Base-by-base conservation (phyloP, 2,888 invertebrate genomes). In the Schizaphis graminum region DNA sequence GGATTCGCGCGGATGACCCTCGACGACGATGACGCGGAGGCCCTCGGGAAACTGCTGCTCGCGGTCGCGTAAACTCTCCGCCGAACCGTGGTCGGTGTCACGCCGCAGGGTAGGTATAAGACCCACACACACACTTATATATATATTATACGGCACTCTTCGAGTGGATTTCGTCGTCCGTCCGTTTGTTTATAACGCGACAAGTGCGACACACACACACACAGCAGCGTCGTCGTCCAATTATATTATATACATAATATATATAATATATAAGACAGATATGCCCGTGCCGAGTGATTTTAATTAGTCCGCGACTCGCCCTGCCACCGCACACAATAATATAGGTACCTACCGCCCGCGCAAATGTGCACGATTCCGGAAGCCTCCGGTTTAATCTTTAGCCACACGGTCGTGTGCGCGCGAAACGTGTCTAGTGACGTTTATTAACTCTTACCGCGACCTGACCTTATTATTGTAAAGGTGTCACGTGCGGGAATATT, bases 351-450 rank as follows among this genome's bases (percentile, higher is more conserved):
- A 35, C 91, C 91, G 28, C 91, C 84, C 84, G 24, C 90, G 67
- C 77, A 77, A 49, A 91, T 77, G 13, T 85, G 16, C 84, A 91
- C 91, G 91, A 85, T 85, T 85, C 91, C 91, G 85, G 91, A 56
- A 91, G 85, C 56, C 85, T 56, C 21, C 44, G 44, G 91, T 41
- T 56, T 85, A 85, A 56, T 91, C 53, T 85, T 44, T 28, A 56
- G 84, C 91, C 41, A 13, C 49, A 16, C 77, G 91, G 91, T 84
- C 91, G 91, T 91, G 77, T 91, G 91, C 84, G 56, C 84, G n/a
- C 91, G 56, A 85, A 91, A 91, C 91, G 91, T 85, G 91, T 85
- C 91, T 53, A 35, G 91, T 85, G 91, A 85, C 85, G 91, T 91
- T 91, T 91, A 85, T 91, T 85, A 91, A 91, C 91, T 56, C 84